phyloP scores from a whole-genome alignment of 1,140 invertebrate genomes.

The Cydia fagiglandana region DNA sequence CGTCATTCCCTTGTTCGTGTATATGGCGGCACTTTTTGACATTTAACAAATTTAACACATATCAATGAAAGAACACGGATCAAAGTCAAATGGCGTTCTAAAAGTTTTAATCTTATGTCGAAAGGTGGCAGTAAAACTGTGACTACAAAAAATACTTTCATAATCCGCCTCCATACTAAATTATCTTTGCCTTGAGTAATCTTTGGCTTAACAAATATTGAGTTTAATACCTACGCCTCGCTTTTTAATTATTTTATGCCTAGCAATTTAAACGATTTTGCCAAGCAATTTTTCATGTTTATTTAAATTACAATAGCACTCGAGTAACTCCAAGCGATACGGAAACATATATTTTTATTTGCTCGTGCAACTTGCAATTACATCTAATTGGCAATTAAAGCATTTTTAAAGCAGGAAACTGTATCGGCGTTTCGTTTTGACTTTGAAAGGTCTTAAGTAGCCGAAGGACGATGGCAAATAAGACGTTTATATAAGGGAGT shows the following conservation, averaged over 20 bases:
- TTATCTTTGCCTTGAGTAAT: too few relatives aligned
- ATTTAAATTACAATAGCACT: neutral
- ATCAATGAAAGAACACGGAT: too few relatives aligned
- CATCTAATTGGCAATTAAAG: conserved; percentile 7
- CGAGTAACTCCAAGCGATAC: neutral
- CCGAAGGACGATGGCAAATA: neutral
- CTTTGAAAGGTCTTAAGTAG: neutral
- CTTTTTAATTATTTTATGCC: too few relatives aligned
- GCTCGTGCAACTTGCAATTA: neutral
- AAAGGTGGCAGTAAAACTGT: too few relatives aligned
- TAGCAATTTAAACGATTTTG: neutral
- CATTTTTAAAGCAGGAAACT: conserved; percentile 2
- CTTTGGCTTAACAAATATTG: neutral
- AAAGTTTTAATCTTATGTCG: too few relatives aligned
- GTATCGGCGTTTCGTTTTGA: neutral
- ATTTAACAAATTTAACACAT: too few relatives aligned
- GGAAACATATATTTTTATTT: conserved; percentile 9
- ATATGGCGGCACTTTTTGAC: too few relatives aligned
- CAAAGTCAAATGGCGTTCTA: too few relatives aligned
- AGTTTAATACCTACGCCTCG: too few relatives aligned
- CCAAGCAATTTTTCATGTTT: neutral
- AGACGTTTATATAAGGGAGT: neutral
- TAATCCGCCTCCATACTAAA: too few relatives aligned
- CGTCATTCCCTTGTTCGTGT: too few relatives aligned
- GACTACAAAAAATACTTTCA: too few relatives aligned